Evolutionary conservation across 2,113 vertebrate species (phyloP), one percentile per base, ranked within the genome.

Genomic region (Pao palembangensis): DNA sequence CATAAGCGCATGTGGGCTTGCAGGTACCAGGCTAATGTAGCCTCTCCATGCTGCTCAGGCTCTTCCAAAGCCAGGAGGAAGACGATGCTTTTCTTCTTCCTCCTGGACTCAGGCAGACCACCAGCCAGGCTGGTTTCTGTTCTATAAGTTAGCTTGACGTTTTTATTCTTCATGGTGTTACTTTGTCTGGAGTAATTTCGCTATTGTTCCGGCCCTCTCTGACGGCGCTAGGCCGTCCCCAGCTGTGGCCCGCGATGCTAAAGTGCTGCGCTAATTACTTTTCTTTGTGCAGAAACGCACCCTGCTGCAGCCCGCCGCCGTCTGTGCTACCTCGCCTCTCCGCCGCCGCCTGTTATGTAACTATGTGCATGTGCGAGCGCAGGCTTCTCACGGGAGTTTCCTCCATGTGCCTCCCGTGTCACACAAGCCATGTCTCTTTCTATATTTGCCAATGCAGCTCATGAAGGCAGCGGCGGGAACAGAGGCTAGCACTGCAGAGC

Each of bases 261-360:
- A 84, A 87, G 77, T 87, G 85, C 82, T 85, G 85, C 19, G 64
- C 82, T 86, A 87, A 88, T 88, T 87, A 85, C 79, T 85, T 87
- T 88, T 80, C 67, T 48, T 63, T 67, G 42, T 61, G 58, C 44
- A 47, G 3, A 47, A 47, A 47, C 44, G 15, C 50, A 53, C 64
- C 43, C 14, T 34, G 64, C 58, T 74, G 42, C 57, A 23, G 25
- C 44, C 58, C 48, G 31, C 8, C 23, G 18, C 47, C 61, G 11
- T 28, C 52, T 82, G 62, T 79, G 76, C 76, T 68, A 65, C 20
- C 54, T 69, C 42, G 65, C 48, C 31, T 21, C 66, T 68, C 25
- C 25, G 25, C 60, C 57, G 65, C 73, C 50, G 58, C 82, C 44
- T 69, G 55, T 83, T 80, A 81, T 84, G 77, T 71, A 77, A 79